Base-by-base conservation (phyloP, 2,113 vertebrate species). In the Melierax canorus region DNA sequence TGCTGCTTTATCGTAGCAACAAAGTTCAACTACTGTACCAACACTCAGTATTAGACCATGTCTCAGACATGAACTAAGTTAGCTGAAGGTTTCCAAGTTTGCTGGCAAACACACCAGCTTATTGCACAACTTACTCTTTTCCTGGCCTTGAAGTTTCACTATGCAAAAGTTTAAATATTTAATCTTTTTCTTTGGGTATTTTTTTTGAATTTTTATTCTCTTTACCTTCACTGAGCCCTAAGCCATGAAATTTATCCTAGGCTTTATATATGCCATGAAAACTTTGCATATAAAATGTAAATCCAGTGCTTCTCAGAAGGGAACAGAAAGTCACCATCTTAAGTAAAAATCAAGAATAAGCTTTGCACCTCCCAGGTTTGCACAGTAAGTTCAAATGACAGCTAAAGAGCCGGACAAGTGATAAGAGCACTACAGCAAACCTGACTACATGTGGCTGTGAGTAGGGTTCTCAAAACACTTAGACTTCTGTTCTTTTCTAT, bases 31-130 rank as follows among this genome's bases (percentile, higher is more conserved):
- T 56, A 9, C 2, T 60, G 3, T 51, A 18, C 21, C 36, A 51
- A 4, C 0, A 2, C 7, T 36, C 20, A 13, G 5, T 13, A 4
- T 26, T 32, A 59, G 7, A 56, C 7, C 6, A 16, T 24, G 23
- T 59, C 39, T 89, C 39, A 56, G 6, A 23, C 16, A 12, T 36
- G 36, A 60, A 18, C 11, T 23, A 34, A 41, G 32, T 55, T 23
- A 86, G 10, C 3, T 39, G 26, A 50, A 60, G 4, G 9, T 43
- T 88, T 93, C 27, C 6, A 29, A 56, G 9, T 62, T 48, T 72
- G 7, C 26, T 43, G 11, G 14, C 16, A 77, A 53, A 86, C 32
- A 5, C 11, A 45, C 12, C 68, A 58, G 22, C 2, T 53, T 7
- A 45, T 17, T 68, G 7, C 11, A 41, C 1, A 1, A 3, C 3